phyloP scores from a whole-genome alignment of 2,113 vertebrate species.

The Elachura formosa region DNA sequence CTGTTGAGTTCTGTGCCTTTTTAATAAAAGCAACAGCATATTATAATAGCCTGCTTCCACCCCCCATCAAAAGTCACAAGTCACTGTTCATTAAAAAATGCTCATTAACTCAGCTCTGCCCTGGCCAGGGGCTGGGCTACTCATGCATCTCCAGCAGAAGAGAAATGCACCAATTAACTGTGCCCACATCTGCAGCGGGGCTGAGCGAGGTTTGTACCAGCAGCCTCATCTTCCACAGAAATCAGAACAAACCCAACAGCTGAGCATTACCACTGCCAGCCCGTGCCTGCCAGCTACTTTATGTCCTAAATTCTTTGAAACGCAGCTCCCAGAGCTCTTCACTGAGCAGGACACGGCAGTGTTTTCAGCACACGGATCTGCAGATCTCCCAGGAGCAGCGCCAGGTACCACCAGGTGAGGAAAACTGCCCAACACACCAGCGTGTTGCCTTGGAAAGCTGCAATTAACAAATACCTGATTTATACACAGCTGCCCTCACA shows the following conservation, averaged over 20 bases:
- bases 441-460: not conserved
- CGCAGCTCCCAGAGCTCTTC: not conserved
- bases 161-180: conserved; percentile 42
- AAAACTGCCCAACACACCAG: not conserved
- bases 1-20: not conserved
- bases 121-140: conserved; percentile 15
- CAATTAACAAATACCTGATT: not conserved
- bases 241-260: conserved; percentile 26
- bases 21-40: not conserved
- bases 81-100: conserved; percentile 50
- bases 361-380: not conserved
- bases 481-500: not conserved
- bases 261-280: conserved; percentile 24
- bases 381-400: not conserved
- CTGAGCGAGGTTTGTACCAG: not conserved
- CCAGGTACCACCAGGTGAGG: not conserved
- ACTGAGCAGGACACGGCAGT: not conserved
- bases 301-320: conserved; percentile 37
- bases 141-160: not conserved
- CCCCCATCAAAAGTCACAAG: conserved; percentile 29
- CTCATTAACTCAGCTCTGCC: conserved; percentile 47
- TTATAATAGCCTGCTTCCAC: not conserved
- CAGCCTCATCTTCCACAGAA: conserved; percentile 13
- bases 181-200: conserved; percentile 29
- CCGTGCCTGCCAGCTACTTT: conserved; percentile 43